Percentiles rank a stretch among this genome's conserved stretches.
phyloP scores from a whole-genome alignment of 2,888 invertebrate genomes.

The Drosophila prolongata region DNA sequence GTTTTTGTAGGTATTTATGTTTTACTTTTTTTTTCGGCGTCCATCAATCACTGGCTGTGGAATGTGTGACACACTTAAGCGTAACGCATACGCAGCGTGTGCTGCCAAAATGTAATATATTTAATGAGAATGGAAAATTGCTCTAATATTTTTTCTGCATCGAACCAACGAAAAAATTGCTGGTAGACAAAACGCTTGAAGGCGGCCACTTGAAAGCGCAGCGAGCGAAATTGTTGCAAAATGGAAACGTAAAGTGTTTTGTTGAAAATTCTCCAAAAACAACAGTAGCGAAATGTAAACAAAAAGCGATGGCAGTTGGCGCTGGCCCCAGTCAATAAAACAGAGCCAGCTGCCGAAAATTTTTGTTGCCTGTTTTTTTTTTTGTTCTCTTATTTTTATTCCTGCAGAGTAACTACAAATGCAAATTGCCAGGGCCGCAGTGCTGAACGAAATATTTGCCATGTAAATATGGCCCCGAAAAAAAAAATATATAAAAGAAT shows the following conservation, averaged over 20 bases:
- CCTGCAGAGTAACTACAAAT: slow-evolving; percentile 41
- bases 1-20: slow-evolving; percentile 1
- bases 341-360: slow-evolving; percentile 59
- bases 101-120: slow-evolving; percentile 27
- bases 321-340: slow-evolving; percentile 68
- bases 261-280: slow-evolving; percentile 79
- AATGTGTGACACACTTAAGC: slow-evolving; percentile 59
- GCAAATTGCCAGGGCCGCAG: slow-evolving; percentile 59
- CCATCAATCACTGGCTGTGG: slow-evolving; percentile 61
- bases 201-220: slow-evolving; percentile 70
- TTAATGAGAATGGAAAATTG: slow-evolving; percentile 50
- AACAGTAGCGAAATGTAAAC: slow-evolving; percentile 65
- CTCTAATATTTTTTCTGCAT: slow-evolving; percentile 41
- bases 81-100: slow-evolving; percentile 60
- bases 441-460: slow-evolving; percentile 65
- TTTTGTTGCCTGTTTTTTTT: slow-evolving; percentile 6
- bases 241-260: slow-evolving; percentile 75
- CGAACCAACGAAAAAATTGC: slow-evolving; percentile 42
- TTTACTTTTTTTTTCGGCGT: slow-evolving; percentile 12
- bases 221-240: slow-evolving; percentile 60
- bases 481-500: slow-evolving; percentile 25
- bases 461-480: slow-evolving; percentile 62
- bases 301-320: slow-evolving; percentile 36
- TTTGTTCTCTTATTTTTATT: neutral
- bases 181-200: slow-evolving; percentile 52